A percentile compares a stretch with the other conserved stretches of the same genome.
Evolutionary conservation across 2,113 vertebrate species (phyloP).

Genomic region (Chionis minor): DNA sequence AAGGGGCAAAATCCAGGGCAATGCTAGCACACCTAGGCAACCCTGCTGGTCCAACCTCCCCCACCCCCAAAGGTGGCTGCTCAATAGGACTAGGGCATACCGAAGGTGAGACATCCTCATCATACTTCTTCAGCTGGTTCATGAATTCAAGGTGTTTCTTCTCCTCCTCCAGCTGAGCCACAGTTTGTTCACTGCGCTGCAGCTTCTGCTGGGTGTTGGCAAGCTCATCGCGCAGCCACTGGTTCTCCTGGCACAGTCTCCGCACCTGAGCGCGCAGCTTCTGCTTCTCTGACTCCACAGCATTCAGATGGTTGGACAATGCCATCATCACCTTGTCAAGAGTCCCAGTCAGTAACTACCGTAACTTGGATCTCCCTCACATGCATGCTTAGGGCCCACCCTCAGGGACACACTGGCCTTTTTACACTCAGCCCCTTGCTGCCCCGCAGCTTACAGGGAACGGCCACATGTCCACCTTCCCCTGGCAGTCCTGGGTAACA

Average conservation of each 20-base stretch:
- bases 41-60: background rate
- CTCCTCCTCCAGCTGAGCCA: constrained; percentile 97
- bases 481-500: background rate
- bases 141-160: constrained; percentile 98
- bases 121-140: constrained; percentile 97
- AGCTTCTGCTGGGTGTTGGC: constrained; percentile 98
- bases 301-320: constrained; percentile 92
- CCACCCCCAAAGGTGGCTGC: background rate
- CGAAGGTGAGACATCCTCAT: constrained; percentile 88
- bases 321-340: constrained; percentile 95
- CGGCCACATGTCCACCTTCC: background rate
- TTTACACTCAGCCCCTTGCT: background rate
- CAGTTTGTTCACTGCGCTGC: constrained; percentile 93
- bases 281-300: constrained; percentile 98
- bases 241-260: constrained; percentile 96
- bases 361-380: background rate
- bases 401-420: background rate
- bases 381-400: background rate
- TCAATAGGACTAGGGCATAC: constrained; percentile 60
- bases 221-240: constrained; percentile 95
- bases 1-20: background rate
- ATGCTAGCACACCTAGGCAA: background rate
- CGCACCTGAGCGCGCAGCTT: constrained; percentile 95
- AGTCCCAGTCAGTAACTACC: background rate
- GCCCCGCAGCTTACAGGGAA: background rate